Evolutionary conservation across 2,113 vertebrate species (phyloP), one percentile per base, ranked within the genome.

Genomic region (Tretioscincus oriximinensis): DNA sequence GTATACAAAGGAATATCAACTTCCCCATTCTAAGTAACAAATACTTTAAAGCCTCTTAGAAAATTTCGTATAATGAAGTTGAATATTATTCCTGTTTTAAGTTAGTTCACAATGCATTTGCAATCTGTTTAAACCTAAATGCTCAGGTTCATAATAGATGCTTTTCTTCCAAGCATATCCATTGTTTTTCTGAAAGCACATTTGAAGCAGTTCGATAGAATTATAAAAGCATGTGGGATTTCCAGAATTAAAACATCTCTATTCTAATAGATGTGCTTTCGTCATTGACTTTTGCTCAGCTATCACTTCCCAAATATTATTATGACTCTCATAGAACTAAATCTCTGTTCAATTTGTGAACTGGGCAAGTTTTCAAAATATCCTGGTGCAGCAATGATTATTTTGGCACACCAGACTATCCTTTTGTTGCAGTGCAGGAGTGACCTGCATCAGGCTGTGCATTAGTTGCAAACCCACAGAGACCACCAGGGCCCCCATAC

Each of bases 351-450:
- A 76, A 63, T 45, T 47, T 63, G 35, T 28, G 60, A 35, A 31
- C 21, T 70, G n/a, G 47, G 65, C 73, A 65, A 41, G 18, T 18
- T 81, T 31, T 76, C 73, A 81, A 60, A 81, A 29, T 26, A 35
- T 69, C 54, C 18, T 61, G 66, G 51, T 70, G 54, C 54, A 61
- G 22, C 22, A 63, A 4, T 51, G 35, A 29, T 47, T 31, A 41
- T 76, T 81, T 45, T 47, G 35, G 69, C 21, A 61, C 24, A 70
- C 61, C 65, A 78, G 26, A 45, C 51, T 69, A n/a, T 67, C 63
- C 18, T 31, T 73, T 29, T 28, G 41, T 76, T 81, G 73, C 73
- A 69, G 41, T 76, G 35, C 54, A 61, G 49, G 20, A 60, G 24
- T 67, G 24, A 51, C 22, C 41, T 68, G 63, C 24, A 79, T 41